Evolutionary conservation across 2,888 invertebrate species (phyloP).

Genomic region (Drosophila crucigera): DNA sequence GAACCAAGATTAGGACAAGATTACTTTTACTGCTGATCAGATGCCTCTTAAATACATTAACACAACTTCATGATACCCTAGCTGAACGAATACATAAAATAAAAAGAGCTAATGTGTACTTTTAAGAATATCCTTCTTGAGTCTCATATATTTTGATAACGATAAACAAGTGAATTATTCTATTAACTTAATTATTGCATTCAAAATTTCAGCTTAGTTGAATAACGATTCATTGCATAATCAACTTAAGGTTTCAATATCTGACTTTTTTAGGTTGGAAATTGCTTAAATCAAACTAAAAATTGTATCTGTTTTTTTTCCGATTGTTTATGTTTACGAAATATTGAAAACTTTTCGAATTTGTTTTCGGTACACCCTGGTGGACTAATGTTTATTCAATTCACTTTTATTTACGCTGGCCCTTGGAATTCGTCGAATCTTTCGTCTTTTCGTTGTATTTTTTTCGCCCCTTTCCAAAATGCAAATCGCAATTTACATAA

Average conservation of each 20-base stretch:
- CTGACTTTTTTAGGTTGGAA: constrained; percentile 9
- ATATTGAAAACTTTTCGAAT: constrained; percentile 5
- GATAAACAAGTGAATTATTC: not conserved
- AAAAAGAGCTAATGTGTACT: not conserved
- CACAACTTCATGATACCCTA: not conserved
- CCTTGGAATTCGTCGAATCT: constrained; percentile 34
- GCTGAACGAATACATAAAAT: not conserved
- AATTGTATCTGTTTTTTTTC: constrained; percentile 5
- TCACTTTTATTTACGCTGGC: constrained; percentile 29
- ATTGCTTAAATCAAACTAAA: not conserved
- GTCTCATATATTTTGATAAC: not conserved
- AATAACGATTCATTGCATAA: not conserved
- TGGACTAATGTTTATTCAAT: constrained; percentile 36
- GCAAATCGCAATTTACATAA: constrained; percentile 54
- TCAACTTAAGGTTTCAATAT: not conserved
- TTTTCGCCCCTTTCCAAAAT: constrained; percentile 23
- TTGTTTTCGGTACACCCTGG: constrained; percentile 25
- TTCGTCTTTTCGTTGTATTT: constrained; percentile 5
- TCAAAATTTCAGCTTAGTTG: not conserved
- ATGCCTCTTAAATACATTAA: not conserved
- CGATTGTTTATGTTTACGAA: constrained; percentile 5
- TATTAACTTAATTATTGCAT: not conserved
- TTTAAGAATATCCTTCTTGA: not conserved
- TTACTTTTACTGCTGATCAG: not conserved
- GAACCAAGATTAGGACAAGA: not conserved